A percentile compares a stretch with the other conserved stretches of the same genome.
Evolutionary conservation across 2,797 vertebrate species (phyloP).

Genomic region (Leucoraja ocellata): DNA sequence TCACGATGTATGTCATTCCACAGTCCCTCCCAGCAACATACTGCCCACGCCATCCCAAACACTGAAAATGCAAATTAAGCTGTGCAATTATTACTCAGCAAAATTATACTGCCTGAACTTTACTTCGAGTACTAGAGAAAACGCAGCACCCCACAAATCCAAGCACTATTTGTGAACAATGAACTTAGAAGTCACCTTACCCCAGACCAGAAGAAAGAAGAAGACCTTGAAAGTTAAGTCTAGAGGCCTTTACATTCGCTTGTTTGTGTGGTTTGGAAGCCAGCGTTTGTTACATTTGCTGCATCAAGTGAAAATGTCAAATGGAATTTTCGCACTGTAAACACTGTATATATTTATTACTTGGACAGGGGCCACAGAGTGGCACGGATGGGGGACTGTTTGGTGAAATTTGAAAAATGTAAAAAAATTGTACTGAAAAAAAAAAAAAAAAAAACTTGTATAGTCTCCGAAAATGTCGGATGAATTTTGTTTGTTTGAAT

Average conservation of each 20-base stretch:
- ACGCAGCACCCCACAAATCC: no score
- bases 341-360: no score
- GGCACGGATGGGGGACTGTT: no score
- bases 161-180: not conserved
- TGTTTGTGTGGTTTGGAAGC: not conserved
- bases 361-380: no score
- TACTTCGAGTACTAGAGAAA: not conserved
- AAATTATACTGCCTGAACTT: no score
- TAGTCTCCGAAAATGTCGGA: no score
- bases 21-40: constrained; percentile 2
- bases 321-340: no score
- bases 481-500: no score
- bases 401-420: no score
- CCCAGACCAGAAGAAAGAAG: not conserved
- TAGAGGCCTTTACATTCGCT: not conserved
- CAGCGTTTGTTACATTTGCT: not conserved
- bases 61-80: not conserved
- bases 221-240: not conserved
- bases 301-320: no score
- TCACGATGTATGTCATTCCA: constrained; percentile 19
- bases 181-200: not conserved
- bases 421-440: no score
- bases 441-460: no score
- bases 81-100: not conserved
- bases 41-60: not conserved